Evolutionary conservation across 1,140 invertebrate species (phyloP).

Genomic region (Camponotus floridanus): DNA sequence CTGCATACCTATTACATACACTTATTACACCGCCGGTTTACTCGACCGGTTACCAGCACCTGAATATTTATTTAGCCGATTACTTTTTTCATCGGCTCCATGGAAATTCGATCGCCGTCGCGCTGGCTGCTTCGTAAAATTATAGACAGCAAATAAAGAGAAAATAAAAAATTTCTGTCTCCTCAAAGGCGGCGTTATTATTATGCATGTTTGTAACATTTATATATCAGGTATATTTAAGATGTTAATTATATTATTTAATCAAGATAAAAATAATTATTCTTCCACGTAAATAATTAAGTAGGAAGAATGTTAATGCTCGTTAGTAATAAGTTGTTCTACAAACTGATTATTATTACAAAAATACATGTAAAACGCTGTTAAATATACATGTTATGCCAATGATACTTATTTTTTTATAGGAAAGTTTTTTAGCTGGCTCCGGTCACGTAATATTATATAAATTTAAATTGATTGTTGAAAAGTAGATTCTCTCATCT

Average conservation of each 20-base stretch:
- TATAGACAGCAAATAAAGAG: slow-evolving; percentile 60
- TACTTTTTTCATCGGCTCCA: slow-evolving; percentile 70
- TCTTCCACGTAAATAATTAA: slow-evolving; percentile 15
- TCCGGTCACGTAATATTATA: slow-evolving; percentile 20
- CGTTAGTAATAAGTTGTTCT: slow-evolving; percentile 1
- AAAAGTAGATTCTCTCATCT: slow-evolving; percentile 1
- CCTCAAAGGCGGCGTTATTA: slow-evolving; percentile 35
- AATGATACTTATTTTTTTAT: not conserved
- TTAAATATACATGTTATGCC: not conserved
- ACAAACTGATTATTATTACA: slow-evolving; percentile 30
- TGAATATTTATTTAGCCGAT: slow-evolving; percentile 77
- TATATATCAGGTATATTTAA: slow-evolving; percentile 30
- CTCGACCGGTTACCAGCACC: slow-evolving; percentile 70
- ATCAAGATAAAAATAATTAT: slow-evolving; percentile 36
- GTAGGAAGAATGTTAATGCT: slow-evolving; percentile 19
- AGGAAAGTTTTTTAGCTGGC: slow-evolving; percentile 39
- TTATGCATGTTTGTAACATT: slow-evolving; percentile 47
- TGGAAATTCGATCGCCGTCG: slow-evolving; percentile 73
- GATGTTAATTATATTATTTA: slow-evolving; percentile 50
- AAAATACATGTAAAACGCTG: not conserved
- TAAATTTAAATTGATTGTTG: not conserved
- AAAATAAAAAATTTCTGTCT: slow-evolving; percentile 32
- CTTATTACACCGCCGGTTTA: slow-evolving; percentile 71
- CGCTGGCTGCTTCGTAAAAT: slow-evolving; percentile 60
- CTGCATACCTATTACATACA: slow-evolving; percentile 71